Percentiles rank a stretch among this genome's conserved stretches.
Evolutionary conservation across 2,888 invertebrate species (phyloP).

Genomic region (Teinopalpus imperialis): DNA sequence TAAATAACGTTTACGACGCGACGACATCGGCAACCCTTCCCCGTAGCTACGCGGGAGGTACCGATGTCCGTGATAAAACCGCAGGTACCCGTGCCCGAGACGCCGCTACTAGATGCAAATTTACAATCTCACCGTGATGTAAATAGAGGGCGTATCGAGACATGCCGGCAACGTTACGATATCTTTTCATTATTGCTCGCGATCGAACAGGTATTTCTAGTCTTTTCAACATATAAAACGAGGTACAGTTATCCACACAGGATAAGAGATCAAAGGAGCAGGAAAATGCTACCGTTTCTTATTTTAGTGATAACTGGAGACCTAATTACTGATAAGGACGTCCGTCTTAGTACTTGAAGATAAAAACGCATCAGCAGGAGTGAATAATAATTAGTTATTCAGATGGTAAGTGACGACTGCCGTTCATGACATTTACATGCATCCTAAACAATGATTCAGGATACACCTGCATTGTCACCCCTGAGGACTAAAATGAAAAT

Average conservation of each 20-base stretch:
- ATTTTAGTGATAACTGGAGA: no score
- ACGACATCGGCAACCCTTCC: conserved; percentile 50
- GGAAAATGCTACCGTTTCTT: not conserved
- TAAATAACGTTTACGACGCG: conserved; percentile 71
- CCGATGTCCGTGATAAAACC: conserved; percentile 28
- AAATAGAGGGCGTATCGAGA: conserved; percentile 23
- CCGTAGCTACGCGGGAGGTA: conserved; percentile 56
- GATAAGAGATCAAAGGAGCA: no score
- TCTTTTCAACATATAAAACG: conserved; percentile 15
- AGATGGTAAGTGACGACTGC: no score
- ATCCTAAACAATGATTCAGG: no score
- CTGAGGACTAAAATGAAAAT: no score
- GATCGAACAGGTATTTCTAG: conserved; percentile 16
- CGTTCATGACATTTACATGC: no score
- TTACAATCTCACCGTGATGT: conserved; percentile 20
- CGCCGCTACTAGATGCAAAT: conserved; percentile 24
- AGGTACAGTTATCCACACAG: conserved; percentile 7
- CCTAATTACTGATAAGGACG: no score
- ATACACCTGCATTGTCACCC: no score
- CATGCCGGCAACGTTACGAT: conserved; percentile 34
- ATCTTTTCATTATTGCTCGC: conserved; percentile 20
- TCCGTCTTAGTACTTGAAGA: no score
- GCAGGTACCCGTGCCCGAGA: conserved; percentile 19
- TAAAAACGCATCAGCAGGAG: no score
- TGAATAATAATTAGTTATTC: no score